Base-by-base conservation (phyloP, 2,113 vertebrate genomes). In the Pterocles gutturalis region DNA sequence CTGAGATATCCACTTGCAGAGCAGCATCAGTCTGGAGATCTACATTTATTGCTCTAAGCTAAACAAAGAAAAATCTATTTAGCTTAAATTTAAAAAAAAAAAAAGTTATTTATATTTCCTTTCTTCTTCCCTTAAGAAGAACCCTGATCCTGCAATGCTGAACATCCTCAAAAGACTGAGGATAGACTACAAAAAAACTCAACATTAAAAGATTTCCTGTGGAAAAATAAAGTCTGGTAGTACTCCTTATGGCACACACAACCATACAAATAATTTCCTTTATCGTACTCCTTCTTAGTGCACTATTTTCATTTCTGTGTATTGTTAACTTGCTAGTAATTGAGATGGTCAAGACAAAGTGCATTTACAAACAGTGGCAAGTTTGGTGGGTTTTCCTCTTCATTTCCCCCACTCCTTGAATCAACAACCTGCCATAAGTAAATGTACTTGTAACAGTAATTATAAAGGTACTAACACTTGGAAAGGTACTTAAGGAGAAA, bases 1-100 rank as follows among this genome's bases (percentile, higher is more conserved):
- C 99, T 11, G 99, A 99, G 98, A 99, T 99, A 98, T 99, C 99
- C 75, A 99, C 99, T 97, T 99, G 99, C 71, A 99, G 98, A 61
- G 99, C 99, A 91, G 99, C 99, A 93, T 99, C 99, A 36, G 98
- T 99, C 96, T 99, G 99, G 83, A 99, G 99, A 96, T 99, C 99
- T 93, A 99, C 99, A 87, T 99, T 99, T 94, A 99, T 99, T 45
- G 99, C 99, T 97, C 99, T 99, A 80, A 99, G 98, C 99, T 99
- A 98, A 80, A 98, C 82, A 98, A 95, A 95, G 20, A 96, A 96
- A 90, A 93, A 87, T 13, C n/a, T 69, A 57, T 79, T 96, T 77
- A 94, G 53, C 31, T 86, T 90, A 75, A 55, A 51, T 38, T 65
- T 85, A 13, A 84, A 19, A 22, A 46, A 80, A 51, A 14, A 75